Evolutionary conservation across 2,113 vertebrate genomes (phyloP).

Genomic region (Odocoileus virginianus): DNA sequence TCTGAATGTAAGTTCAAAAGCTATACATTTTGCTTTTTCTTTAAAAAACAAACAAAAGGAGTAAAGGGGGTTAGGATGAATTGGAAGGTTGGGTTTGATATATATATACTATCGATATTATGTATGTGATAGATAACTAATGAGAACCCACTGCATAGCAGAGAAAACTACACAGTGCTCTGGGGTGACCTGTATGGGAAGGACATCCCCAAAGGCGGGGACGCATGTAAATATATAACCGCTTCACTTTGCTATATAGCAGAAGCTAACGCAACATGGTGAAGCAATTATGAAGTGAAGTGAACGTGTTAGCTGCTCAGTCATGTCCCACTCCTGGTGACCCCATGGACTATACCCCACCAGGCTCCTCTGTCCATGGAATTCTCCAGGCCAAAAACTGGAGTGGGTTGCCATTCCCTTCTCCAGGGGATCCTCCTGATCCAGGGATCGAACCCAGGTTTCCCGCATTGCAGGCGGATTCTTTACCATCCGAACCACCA

Average conservation of each 20-base stretch:
- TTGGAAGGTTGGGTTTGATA: background rate
- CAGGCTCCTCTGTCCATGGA: background rate
- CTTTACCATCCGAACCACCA: background rate
- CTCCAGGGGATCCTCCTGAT: background rate
- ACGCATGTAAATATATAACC: fast-evolving
- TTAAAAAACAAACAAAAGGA: background rate
- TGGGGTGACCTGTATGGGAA: background rate
- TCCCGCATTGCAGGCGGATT: background rate
- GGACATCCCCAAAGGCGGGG: background rate
- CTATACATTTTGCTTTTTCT: background rate
- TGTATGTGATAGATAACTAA: background rate
- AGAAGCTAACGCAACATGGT: background rate
- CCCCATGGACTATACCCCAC: background rate
- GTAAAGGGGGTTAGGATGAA: background rate
- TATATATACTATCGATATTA: background rate
- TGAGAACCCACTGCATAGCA: background rate
- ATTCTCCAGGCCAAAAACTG: background rate
- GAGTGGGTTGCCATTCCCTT: background rate
- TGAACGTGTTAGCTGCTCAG: background rate
- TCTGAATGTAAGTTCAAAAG: background rate
- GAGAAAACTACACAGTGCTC: background rate
- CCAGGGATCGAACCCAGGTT: background rate
- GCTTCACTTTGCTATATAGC: background rate
- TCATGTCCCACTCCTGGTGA: background rate
- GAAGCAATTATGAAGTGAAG: background rate